These are phyloP conservation scores for Phrynosoma platyrhinos DNA, from an alignment of 2,113 vertebrate species.

Conservation along the genomic window DNA sequence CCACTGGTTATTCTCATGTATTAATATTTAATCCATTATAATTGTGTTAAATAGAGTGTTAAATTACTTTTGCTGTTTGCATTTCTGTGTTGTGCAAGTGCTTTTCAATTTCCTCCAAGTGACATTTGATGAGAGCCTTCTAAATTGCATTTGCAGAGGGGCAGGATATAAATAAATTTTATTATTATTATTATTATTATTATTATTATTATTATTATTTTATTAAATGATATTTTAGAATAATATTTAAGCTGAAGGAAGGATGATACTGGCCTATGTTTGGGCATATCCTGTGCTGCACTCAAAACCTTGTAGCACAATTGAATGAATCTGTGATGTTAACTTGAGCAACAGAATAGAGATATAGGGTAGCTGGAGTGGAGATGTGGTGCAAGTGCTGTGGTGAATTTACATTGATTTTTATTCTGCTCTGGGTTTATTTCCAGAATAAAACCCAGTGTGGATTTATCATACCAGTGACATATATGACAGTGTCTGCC, in stretches of 20 bases:
- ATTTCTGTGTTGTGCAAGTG: background rate
- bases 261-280: background rate
- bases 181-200: too few species aligned
- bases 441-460: too few species aligned
- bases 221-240: slow-evolving; percentile 9
- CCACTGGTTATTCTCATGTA: slow-evolving; percentile 13
- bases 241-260: background rate
- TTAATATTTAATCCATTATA: slow-evolving; percentile 31
- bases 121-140: background rate
- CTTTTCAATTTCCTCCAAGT: background rate
- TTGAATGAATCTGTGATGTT: background rate
- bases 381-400: too few species aligned
- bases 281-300: slow-evolving; percentile 4
- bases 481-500: background rate
- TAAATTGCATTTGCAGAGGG: background rate
- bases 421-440: too few species aligned
- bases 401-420: too few species aligned
- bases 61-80: slow-evolving; percentile 17
- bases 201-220: too few species aligned
- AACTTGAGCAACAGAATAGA: background rate
- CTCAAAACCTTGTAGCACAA: background rate
- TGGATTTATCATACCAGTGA: too few species aligned
- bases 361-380: too few species aligned
- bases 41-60: slow-evolving; percentile 20
- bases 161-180: too few species aligned